These are phyloP conservation scores for Talpa occidentalis DNA, from an alignment of 2,113 vertebrate genomes.

Conservation along the genomic window DNA sequence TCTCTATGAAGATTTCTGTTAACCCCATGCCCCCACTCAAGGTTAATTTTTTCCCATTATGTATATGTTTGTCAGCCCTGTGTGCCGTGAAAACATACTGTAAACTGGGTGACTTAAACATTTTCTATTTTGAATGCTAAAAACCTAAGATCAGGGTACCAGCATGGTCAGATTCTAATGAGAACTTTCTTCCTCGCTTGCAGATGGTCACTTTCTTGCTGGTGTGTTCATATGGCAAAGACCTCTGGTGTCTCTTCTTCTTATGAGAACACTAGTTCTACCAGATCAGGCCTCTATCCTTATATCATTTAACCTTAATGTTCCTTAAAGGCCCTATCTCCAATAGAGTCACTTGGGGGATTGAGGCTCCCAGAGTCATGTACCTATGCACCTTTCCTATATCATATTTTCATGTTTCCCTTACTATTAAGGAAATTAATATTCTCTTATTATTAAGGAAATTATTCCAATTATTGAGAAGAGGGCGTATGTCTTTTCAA, in stretches of 20 bases:
- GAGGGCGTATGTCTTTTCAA: not conserved
- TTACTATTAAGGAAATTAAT: not conserved
- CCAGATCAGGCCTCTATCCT: fast-evolving
- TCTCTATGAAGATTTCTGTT: not conserved
- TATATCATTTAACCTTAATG: not conserved
- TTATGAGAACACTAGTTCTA: not conserved
- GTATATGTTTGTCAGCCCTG: not conserved
- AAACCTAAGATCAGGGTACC: not conserved
- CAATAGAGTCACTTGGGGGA: not conserved
- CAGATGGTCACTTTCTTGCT: not conserved
- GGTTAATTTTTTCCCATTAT: not conserved
- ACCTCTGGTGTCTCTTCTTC: not conserved
- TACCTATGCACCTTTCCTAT: not conserved
- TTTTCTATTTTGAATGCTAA: not conserved
- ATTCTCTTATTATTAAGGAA: not conserved
- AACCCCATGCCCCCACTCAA: fast-evolving
- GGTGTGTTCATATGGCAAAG: not conserved
- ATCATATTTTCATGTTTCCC: not conserved
- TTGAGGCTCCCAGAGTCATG: not conserved
- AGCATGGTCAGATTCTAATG: not conserved
- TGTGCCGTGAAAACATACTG: not conserved
- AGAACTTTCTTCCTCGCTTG: not conserved
- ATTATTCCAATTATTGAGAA: not conserved
- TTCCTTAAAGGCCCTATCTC: not conserved
- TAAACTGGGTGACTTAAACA: not conserved